Evolutionary conservation across 2,113 vertebrate genomes (phyloP).

Genomic region (Datnioides undecimradiatus): DNA sequence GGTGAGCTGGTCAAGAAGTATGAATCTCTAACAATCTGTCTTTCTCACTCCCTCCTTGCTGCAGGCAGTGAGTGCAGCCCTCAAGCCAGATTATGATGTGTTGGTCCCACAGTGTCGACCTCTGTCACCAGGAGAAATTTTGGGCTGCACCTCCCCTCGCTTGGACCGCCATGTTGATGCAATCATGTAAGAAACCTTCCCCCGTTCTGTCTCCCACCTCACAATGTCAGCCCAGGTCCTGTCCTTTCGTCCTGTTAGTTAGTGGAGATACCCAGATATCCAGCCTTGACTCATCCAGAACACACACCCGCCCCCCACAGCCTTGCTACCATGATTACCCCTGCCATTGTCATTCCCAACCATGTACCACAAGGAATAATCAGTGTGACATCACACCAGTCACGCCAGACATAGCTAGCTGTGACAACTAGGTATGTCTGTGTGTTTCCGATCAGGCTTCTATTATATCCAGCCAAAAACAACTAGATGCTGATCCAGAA

Average conservation of each 20-base stretch:
- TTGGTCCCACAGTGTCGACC: constrained; percentile 95
- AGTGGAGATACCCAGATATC: constrained; percentile 14
- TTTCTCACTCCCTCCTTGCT: constrained; percentile 20
- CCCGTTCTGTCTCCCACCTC: constrained; percentile 8
- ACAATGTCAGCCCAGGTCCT: background rate
- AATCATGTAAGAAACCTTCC: constrained; percentile 89
- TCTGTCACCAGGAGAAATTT: constrained; percentile 95
- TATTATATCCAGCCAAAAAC: constrained; percentile 42
- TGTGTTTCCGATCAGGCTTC: constrained; percentile 18
- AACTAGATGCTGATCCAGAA: constrained; percentile 51
- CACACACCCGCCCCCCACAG: background rate
- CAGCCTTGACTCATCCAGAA: constrained; percentile 39
- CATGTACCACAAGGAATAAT: constrained; percentile 51
- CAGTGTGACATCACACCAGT: constrained; percentile 56
- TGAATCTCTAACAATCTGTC: background rate
- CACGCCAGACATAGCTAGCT: constrained; percentile 33
- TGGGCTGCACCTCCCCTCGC: constrained; percentile 93
- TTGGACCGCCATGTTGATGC: constrained; percentile 87
- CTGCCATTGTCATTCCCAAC: constrained; percentile 30
- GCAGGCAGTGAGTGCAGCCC: constrained; percentile 83
- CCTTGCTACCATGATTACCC: constrained; percentile 39
- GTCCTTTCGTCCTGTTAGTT: constrained; percentile 17
- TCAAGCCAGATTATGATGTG: constrained; percentile 89
- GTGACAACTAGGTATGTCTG: constrained; percentile 38
- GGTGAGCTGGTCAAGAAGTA: background rate